phyloP scores from a whole-genome alignment of 2,797 vertebrate species.

The Coregonus sp. region DNA sequence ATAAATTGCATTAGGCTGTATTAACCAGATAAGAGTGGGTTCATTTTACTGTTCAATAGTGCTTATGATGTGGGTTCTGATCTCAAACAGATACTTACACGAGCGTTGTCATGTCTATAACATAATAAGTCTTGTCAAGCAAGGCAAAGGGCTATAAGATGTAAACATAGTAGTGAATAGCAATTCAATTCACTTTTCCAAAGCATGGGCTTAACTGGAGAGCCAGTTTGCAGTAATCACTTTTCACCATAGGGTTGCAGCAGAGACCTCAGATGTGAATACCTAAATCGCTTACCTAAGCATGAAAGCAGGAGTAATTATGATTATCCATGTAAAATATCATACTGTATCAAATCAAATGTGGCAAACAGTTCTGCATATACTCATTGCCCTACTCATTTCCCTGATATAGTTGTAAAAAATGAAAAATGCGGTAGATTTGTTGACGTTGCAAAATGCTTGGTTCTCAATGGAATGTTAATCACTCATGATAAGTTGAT shows the following conservation, averaged over 20 bases:
- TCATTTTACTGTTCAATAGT: background rate
- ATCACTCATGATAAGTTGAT: no score
- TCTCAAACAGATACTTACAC: background rate
- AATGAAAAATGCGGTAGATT: no score
- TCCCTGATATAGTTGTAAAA: background rate
- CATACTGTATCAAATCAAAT: background rate
- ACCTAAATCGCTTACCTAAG: background rate
- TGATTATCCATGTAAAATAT: background rate
- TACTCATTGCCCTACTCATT: background rate
- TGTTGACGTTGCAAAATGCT: no score
- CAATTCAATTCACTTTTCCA: background rate
- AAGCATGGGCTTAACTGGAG: background rate
- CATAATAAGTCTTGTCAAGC: background rate
- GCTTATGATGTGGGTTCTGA: background rate
- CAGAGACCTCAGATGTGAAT: background rate
- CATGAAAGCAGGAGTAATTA: background rate
- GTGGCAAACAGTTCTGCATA: no score
- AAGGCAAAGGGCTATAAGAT: background rate
- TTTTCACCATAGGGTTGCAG: conserved; percentile 34
- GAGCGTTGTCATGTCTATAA: background rate
- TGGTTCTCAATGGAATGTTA: no score
- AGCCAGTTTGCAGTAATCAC: background rate
- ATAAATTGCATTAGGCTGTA: background rate
- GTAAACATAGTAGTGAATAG: background rate
- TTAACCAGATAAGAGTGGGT: background rate